Percentiles rank a stretch among this genome's conserved stretches.
Conservation (phyloP, 2,888 invertebrate species). For the Drosophila eohydei region DNA sequence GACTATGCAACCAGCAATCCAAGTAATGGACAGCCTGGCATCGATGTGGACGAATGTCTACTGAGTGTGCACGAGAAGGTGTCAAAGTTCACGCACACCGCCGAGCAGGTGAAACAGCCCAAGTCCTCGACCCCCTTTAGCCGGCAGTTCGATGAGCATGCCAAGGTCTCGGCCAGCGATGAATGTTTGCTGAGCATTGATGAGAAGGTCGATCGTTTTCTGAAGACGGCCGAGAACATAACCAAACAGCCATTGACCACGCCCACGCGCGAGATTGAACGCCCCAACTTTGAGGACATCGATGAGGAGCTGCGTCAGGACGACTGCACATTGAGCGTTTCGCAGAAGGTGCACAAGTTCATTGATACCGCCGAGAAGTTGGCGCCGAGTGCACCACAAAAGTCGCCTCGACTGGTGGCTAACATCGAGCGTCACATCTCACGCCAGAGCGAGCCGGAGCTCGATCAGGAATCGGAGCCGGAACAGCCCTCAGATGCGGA, state of each 20-base stretch:
- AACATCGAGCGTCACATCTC: conserved; percentile 84
- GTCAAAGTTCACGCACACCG: conserved; percentile 87
- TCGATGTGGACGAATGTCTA: conserved; percentile 87
- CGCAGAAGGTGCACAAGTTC: conserved; percentile 89
- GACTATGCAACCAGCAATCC: conserved; percentile 60
- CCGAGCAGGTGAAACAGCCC: conserved; percentile 85
- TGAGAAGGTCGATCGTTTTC: conserved; percentile 88
- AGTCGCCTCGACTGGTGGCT: conserved; percentile 86
- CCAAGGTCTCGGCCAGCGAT: conserved; percentile 85
- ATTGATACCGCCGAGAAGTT: conserved; percentile 88
- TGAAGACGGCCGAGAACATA: conserved; percentile 87
- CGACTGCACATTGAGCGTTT: conserved; percentile 88
- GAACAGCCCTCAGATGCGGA: conserved; percentile 53
- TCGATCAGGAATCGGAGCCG: conserved; percentile 61
- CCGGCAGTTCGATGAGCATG: conserved; percentile 78
- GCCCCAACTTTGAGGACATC: conserved; percentile 86
- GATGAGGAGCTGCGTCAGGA: conserved; percentile 87
- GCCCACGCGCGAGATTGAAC: conserved; percentile 81
- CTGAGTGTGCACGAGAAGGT: conserved; percentile 90
- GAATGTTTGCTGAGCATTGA: conserved; percentile 88
- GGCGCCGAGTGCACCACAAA: conserved; percentile 82
- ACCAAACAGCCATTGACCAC: conserved; percentile 80
- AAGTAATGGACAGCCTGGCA: conserved; percentile 61
- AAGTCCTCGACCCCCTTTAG: conserved; percentile 82
- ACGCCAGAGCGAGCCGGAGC: conserved; percentile 78